Conservation (phyloP, 2,113 vertebrate genomes). For the Hyla sarda region DNA sequence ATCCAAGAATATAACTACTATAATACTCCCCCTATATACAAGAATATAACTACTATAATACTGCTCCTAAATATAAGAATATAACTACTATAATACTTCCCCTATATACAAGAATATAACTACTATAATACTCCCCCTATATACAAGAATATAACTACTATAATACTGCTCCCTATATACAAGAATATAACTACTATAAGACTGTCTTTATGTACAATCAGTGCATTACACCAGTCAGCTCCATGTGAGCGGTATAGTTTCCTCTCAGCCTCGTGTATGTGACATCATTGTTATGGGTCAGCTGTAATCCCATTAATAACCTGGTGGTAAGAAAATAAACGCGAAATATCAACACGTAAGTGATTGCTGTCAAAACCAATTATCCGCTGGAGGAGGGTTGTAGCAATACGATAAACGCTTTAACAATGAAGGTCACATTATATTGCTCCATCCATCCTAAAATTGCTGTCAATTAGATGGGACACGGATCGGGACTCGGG, state of each 20-base stretch:
- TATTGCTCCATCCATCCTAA: conserved; percentile 5
- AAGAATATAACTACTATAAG: background rate
- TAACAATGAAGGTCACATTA: background rate
- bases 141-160: conserved; percentile 14
- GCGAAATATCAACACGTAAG: background rate
- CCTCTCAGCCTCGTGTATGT: background rate
- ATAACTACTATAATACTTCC: background rate
- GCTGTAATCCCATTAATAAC: background rate
- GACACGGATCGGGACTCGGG: background rate
- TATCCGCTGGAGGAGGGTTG: background rate
- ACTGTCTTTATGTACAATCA: background rate
- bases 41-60: background rate
- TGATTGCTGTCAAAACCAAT: background rate
- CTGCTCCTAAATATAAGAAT: background rate
- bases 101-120: conserved; percentile 13
- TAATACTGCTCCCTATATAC: background rate
- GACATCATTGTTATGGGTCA: background rate
- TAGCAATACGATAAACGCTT: background rate
- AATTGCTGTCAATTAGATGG: conserved; percentile 6
- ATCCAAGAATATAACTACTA: conserved; percentile 5
- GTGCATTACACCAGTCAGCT: too few species aligned
- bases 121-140: background rate
- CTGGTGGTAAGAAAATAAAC: background rate
- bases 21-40: background rate
- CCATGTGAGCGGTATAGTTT: background rate